Conservation (phyloP, 2,888 invertebrate species). For the Drosophila buzzatii region DNA sequence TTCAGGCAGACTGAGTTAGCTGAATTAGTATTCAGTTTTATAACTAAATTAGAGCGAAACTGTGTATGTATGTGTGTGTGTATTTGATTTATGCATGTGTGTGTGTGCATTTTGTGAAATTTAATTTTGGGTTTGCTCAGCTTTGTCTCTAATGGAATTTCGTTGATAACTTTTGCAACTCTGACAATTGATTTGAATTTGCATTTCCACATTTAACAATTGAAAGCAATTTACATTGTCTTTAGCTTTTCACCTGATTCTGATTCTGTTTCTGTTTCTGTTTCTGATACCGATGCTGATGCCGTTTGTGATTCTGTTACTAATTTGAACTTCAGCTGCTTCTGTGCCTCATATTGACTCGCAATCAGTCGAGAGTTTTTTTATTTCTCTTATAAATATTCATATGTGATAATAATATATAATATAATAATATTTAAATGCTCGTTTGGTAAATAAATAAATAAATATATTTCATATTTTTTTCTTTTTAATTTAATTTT, state of each 20-base stretch:
- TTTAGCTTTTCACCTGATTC: slow-evolving; percentile 60
- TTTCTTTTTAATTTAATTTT: slow-evolving; percentile 12
- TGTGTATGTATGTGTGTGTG: slow-evolving; percentile 2
- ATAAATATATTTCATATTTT: slow-evolving; percentile 55
- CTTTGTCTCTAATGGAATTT: slow-evolving; percentile 11
- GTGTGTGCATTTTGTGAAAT: slow-evolving; percentile 8
- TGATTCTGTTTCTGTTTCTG: slow-evolving; percentile 27
- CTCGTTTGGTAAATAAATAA: slow-evolving; percentile 74
- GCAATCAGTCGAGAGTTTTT: slow-evolving; percentile 31
- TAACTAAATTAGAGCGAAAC: slow-evolving; percentile 28
- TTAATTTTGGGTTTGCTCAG: slow-evolving; percentile 7
- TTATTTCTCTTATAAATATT: slow-evolving; percentile 35
- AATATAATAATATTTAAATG: slow-evolving; percentile 55
- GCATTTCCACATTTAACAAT: slow-evolving; percentile 49
- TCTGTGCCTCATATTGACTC: slow-evolving; percentile 39
- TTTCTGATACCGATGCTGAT: slow-evolving; percentile 4
- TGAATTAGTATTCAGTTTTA: slow-evolving; percentile 18
- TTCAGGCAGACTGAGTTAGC: slow-evolving; percentile 13
- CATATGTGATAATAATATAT: slow-evolving; percentile 42
- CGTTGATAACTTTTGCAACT: slow-evolving; percentile 27
- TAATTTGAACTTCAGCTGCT: slow-evolving; percentile 68
- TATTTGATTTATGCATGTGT: background rate
- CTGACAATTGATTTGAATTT: slow-evolving; percentile 24
- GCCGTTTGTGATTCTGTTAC: slow-evolving; percentile 14
- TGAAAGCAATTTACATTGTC: slow-evolving; percentile 35